Base-by-base conservation (phyloP, 1,140 invertebrate species). In the Ephestia elutella region DNA sequence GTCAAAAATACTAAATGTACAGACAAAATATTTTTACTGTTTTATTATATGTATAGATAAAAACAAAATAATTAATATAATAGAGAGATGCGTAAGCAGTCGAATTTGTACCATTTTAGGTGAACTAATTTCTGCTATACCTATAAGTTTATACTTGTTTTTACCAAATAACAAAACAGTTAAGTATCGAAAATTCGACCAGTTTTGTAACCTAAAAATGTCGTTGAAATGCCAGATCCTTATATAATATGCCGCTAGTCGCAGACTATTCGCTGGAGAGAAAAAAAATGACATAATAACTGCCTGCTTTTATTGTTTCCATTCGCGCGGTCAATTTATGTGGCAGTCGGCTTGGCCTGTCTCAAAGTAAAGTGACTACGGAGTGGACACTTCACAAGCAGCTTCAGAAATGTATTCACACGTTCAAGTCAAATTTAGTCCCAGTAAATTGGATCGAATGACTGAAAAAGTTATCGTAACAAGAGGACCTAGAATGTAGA, bases 241-340 rank as follows among this genome's bases (percentile, higher is more conserved):
- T 75, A 78, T 73, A 68, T 71, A 75, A 81, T 69, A 65, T 66
- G 62, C 21, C 67, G 64, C 65, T 75, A 72, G 62, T 53, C 68
- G 62, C 56, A 65, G 60, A 66, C 70, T 72, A 82, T 78, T 78
- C 66, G 59, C 49, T 54, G 55, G 49, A 60, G 60, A 55, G 66
- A 32, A 68, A 71, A 75, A 71, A 72, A 68, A 66, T 70, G 63
- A 78, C 71, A 77, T 73, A 68, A 71, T 64, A 72, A 71, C 71
- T 74, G 62, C 60, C 66, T 65, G 67, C 56, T 73, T 65, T 79
- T 79, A 85, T 82, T 85, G 75, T 82, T 81, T 77, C 72, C 74
- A 63, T 58, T 65, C 65, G 63, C 63, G 63, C 66, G 54, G 66
- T 70, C 73, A 75, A 85, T 85, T 85, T 85, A 85, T 85, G 80